Base-by-base conservation (phyloP, 2,888 invertebrate species). In the Oligia fasciuncula region DNA sequence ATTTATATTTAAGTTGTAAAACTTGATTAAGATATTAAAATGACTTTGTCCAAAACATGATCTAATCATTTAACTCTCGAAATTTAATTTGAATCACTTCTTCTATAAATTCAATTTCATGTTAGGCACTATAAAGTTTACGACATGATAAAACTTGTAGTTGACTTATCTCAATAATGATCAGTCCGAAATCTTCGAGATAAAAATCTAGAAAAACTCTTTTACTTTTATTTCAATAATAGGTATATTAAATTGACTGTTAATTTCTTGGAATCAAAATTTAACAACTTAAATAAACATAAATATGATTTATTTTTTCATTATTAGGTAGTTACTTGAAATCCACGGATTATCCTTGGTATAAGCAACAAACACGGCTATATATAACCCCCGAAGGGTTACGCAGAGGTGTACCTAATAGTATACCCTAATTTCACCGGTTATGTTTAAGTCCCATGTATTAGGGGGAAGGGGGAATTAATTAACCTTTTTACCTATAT, bases 21-120 rank as follows among this genome's bases (percentile, higher is more conserved):
- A 83, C 73, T 83, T 85, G 77, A 87, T 87, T 83, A 83, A 81
- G 80, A 76, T 71, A 81, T 87, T 80, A 87, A 83, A 85, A 76
- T 85, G 71, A 66, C 74, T 70, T 76, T 76, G 71, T 73, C 40
- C 71, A 79, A 79, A 78, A 74, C 72, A 85, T 69, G 63, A 79
- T 83, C 69, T 67, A 77, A 79, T 85, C 75, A 76, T 63, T 63
- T 72, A 73, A 75, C 71, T 76, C 77, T 70, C 23, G 51, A 78
- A 85, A 86, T 83, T 79, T 60, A 82, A 83, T 72, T 82, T 85
- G 74, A 79, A 77, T 85, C 77, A 73, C 65, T 51, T 76, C 62
- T 68, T 73, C 46, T 74, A 73, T 81, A 74, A 85, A 85, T 71
- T 67, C 1, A 46, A 81, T 80, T 85, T 76, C 49, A 76, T 76